Conservation (phyloP, 2,888 invertebrate species). For the Drosophila fulvimacula region DNA sequence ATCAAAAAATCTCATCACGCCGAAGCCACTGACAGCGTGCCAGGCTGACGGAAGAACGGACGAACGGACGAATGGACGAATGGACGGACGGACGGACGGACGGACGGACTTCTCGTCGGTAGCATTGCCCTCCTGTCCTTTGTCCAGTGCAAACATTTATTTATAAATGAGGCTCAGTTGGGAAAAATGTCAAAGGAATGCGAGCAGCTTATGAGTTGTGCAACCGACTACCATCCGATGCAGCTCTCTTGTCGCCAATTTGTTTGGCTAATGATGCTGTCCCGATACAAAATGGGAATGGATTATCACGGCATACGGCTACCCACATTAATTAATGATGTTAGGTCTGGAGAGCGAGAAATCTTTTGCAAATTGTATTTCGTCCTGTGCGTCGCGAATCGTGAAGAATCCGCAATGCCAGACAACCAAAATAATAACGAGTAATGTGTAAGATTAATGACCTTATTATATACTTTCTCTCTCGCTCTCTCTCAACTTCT, state of each 20-base stretch:
- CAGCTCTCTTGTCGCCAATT: slow-evolving; percentile 49
- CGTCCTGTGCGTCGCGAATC: slow-evolving; percentile 34
- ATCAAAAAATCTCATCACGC: slow-evolving; percentile 69
- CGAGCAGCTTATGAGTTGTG: slow-evolving; percentile 60
- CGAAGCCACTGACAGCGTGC: slow-evolving; percentile 57
- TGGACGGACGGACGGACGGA: slow-evolving; percentile 36
- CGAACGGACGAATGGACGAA: background rate
- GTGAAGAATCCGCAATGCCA: slow-evolving; percentile 13
- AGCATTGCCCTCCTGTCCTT: slow-evolving; percentile 17
- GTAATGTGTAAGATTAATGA: slow-evolving; percentile 69
- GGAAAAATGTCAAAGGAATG: slow-evolving; percentile 51
- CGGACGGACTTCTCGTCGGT: background rate
- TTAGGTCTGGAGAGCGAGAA: background rate
- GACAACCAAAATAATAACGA: slow-evolving; percentile 22
- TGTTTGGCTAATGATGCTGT: slow-evolving; percentile 67
- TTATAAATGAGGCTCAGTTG: slow-evolving; percentile 59
- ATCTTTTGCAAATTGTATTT: slow-evolving; percentile 4
- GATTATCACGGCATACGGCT: slow-evolving; percentile 15
- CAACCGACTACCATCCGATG: slow-evolving; percentile 23
- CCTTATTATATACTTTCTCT: slow-evolving; percentile 62
- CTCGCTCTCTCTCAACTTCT: slow-evolving; percentile 1
- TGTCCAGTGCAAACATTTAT: slow-evolving; percentile 31
- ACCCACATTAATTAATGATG: slow-evolving; percentile 44
- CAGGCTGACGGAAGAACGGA: slow-evolving; percentile 36
- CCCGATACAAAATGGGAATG: slow-evolving; percentile 30